A percentile compares a stretch with the other conserved stretches of the same genome.
Evolutionary conservation across 2,797 vertebrate genomes (phyloP).

Genomic region (Hozukius guyotensis): DNA sequence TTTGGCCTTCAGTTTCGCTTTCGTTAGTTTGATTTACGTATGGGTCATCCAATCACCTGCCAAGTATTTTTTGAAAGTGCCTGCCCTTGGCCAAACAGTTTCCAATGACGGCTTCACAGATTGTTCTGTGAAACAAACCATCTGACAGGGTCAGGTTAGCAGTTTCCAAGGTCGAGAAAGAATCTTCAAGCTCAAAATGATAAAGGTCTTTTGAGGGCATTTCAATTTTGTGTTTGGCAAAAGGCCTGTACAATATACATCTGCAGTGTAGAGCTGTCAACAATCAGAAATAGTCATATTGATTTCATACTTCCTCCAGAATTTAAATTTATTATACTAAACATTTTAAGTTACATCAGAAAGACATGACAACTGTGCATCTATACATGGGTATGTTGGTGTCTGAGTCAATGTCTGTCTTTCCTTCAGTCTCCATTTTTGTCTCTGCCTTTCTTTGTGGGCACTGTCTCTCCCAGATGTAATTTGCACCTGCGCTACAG

Average conservation of each 20-base stretch:
- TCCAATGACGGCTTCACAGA: too few relatives aligned
- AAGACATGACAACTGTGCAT: not conserved
- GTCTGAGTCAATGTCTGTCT: slow-evolving; percentile 5
- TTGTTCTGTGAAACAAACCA: too few relatives aligned
- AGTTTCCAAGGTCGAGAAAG: not conserved
- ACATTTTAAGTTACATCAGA: not conserved
- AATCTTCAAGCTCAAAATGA: not conserved
- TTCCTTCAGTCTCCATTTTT: not conserved
- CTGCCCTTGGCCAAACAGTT: too few relatives aligned
- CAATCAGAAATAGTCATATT: not conserved
- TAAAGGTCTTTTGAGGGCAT: not conserved
- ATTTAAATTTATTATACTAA: not conserved
- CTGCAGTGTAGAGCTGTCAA: not conserved
- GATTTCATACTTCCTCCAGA: not conserved
- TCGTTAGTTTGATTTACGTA: too few relatives aligned
- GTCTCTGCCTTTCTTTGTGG: slow-evolving; percentile 5
- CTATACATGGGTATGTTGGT: slow-evolving; percentile 2
- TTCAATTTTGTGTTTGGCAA: not conserved
- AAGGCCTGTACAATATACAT: not conserved
- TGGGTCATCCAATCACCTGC: too few relatives aligned
- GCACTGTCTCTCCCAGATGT: slow-evolving; percentile 38
- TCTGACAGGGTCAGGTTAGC: too few relatives aligned
- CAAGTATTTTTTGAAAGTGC: not conserved
- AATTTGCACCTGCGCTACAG: slow-evolving; percentile 48
- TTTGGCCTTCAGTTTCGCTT: too few relatives aligned